Evolutionary conservation across 2,888 invertebrate genomes (phyloP), one percentile per base, ranked within the genome.

Genomic region (Nymphalis urticae): DNA sequence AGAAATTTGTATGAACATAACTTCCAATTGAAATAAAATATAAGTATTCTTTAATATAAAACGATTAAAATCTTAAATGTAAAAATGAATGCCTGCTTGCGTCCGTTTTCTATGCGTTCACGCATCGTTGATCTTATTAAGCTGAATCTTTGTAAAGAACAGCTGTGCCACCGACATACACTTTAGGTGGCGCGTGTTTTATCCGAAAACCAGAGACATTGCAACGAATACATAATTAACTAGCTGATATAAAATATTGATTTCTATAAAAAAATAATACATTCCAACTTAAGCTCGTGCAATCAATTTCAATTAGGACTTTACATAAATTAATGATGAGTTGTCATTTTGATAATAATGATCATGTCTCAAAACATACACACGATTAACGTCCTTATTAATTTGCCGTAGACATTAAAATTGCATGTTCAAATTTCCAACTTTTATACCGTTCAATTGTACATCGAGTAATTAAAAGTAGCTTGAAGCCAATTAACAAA

Each of bases 401-500:
- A 21, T 32, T 21, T 48, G 42, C 4, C 1, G 13, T 62, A 67
- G 63, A 70, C 58, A 63, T 63, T 47, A 70, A 70, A 68, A 70
- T 72, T 54, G 61, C 54, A 50, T 70, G 60, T 47, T 59, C 50
- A 17, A 56, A 71, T 78, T 80, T 77, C 69, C 68, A 75, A 74
- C 72, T 74, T 79, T 79, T 79, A 80, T 82, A 69, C 74, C 62
- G 68, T 68, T 68, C 74, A 72, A 72, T 69, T 68, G 69, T 66
- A 71, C 60, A 68, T 82, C 81, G 78, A 82, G 85, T 90, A 89
- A 90, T 89, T 89, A 89, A 88, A 86, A 79, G 83, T 84, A 76
- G 85, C 83, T 82, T 82, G 81, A 78, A 83, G 81, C 85, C 90
- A 91, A 91, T 91, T 90, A 90, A 89, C 87, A 79, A 87, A 90